phyloP scores from a whole-genome alignment of 2,797 vertebrate species.

The Loris lydekkerianus region DNA sequence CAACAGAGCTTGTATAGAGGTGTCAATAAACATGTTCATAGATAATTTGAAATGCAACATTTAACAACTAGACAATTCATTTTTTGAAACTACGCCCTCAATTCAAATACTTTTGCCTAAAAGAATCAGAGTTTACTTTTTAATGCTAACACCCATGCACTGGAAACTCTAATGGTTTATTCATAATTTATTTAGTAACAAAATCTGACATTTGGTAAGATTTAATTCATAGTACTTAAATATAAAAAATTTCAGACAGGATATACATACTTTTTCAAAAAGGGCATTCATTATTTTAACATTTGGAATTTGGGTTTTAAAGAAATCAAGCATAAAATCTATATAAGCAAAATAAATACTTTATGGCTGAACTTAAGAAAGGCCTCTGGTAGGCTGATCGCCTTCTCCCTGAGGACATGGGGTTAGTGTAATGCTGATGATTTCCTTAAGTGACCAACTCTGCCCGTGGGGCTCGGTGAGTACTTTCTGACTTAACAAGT shows the following conservation, averaged over 20 bases:
- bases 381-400: neutral
- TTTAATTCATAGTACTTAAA: conserved; percentile 41
- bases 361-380: conserved; percentile 64
- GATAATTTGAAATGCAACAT: neutral
- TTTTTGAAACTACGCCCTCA: neutral
- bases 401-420: neutral
- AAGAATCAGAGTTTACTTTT: conserved; percentile 41
- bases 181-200: conserved; percentile 36
- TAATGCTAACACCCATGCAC: neutral
- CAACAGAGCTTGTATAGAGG: neutral
- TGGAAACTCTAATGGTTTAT: neutral
- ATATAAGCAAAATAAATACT: conserved; percentile 11
- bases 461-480: neutral
- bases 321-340: conserved; percentile 34
- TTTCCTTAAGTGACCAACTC: neutral
- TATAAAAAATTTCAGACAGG: conserved; percentile 23
- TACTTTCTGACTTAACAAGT: neutral
- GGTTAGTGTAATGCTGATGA: neutral
- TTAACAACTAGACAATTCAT: neutral
- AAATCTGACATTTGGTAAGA: neutral
- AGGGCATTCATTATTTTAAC: neutral
- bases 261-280: neutral
- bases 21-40: neutral
- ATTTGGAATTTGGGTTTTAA: conserved; percentile 28
- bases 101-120: neutral